Conservation (phyloP, 2,797 vertebrate species). For the Melanotaenia nigrans region DNA sequence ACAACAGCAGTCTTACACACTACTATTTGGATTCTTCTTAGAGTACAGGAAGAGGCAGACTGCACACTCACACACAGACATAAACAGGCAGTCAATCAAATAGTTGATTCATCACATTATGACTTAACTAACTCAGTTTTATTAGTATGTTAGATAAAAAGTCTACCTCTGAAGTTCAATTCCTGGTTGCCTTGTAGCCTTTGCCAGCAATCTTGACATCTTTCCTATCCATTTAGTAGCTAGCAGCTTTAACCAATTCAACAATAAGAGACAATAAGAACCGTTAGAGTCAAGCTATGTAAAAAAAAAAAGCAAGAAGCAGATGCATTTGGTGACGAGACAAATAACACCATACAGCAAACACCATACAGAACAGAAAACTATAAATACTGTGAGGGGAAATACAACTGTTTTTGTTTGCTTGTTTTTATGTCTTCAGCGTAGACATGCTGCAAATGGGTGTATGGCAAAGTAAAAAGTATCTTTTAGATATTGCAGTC, state of each 20-base stretch:
- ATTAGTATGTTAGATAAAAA: background rate
- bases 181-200: background rate
- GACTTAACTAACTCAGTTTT: conserved; percentile 4
- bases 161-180: background rate
- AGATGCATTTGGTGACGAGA: background rate
- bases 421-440: background rate
- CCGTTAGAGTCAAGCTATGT: background rate
- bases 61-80: conserved; percentile 1
- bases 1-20: conserved; percentile 64
- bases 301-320: background rate
- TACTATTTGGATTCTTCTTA: conserved; percentile 58
- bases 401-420: background rate
- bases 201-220: background rate
- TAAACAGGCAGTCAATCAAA: conserved; percentile 1
- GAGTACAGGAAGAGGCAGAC: conserved; percentile 47
- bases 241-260: conserved; percentile 1
- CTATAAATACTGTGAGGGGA: background rate
- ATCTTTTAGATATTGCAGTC: background rate
- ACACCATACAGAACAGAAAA: background rate
- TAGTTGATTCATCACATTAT: conserved; percentile 8
- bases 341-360: background rate
- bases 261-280: conserved; percentile 5
- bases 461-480: background rate
- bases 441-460: background rate
- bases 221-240: background rate